Percentiles rank a stretch among this genome's conserved stretches.
These are phyloP conservation scores for Drosophila jambulina DNA, from an alignment of 1,140 invertebrate genomes.

Conservation along the genomic window DNA sequence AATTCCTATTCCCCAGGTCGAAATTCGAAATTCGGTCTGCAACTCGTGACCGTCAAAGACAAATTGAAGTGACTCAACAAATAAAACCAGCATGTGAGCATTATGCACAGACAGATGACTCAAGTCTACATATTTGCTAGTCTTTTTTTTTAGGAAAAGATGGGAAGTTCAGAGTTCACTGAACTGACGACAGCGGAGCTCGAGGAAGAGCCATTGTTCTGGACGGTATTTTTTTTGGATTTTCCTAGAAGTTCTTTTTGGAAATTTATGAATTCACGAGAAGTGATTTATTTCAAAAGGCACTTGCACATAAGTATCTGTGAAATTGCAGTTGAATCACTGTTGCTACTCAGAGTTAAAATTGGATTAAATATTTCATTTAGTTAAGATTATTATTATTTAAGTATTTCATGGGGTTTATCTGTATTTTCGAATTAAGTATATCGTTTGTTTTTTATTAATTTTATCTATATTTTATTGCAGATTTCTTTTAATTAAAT, in stretches of 20 bases:
- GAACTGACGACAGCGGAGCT: slow-evolving; percentile 6
- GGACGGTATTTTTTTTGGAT: neutral
- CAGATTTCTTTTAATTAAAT: neutral
- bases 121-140: neutral
- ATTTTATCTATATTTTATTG: neutral
- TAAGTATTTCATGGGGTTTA: neutral
- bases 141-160: neutral
- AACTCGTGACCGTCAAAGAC: slow-evolving; percentile 47
- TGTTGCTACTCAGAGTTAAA: neutral
- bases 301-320: neutral
- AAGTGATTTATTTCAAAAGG: slow-evolving; percentile 2
- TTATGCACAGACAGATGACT: slow-evolving; percentile 27
- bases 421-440: neutral
- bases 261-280: neutral
- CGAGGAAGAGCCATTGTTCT: slow-evolving; percentile 3
- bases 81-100: slow-evolving; percentile 29
- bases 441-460: neutral
- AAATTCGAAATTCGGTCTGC: slow-evolving; percentile 10
- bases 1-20: slow-evolving; percentile 25
- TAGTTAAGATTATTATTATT: neutral
- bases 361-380: neutral
- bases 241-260: neutral
- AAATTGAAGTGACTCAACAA: slow-evolving; percentile 46
- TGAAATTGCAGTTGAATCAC: neutral
- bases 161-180: slow-evolving; percentile 31